Percentiles rank a stretch among this genome's conserved stretches.
Evolutionary conservation across 1,140 invertebrate species (phyloP).

Genomic region (Macrosteles quadrilineatus): DNA sequence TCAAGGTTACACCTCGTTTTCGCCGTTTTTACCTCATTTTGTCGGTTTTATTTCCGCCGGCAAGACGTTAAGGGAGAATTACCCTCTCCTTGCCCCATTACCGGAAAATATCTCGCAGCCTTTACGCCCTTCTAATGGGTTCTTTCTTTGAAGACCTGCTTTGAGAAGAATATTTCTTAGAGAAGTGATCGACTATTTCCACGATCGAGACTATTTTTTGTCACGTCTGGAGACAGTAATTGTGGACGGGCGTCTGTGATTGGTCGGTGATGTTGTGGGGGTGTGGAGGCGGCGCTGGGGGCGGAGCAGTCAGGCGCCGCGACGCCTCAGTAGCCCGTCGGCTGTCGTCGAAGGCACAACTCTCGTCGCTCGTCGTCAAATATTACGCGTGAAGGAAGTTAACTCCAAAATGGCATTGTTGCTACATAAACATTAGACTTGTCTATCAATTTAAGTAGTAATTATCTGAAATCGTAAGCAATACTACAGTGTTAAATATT

Average conservation of each 20-base stretch:
- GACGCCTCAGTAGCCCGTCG: constrained; percentile 16
- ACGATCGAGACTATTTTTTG: constrained; percentile 14
- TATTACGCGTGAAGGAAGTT: not conserved
- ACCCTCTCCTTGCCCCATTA: constrained; percentile 6
- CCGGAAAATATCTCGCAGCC: not conserved
- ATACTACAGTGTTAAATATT: no score
- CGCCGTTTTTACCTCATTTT: constrained; percentile 12
- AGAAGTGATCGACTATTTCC: constrained; percentile 14
- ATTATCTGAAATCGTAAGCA: no score
- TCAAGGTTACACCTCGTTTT: not conserved
- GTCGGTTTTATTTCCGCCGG: constrained; percentile 18
- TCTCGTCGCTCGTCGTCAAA: not conserved
- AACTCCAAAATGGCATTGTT: no score
- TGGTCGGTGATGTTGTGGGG: not conserved
- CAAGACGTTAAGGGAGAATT: constrained; percentile 22
- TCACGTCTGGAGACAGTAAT: not conserved
- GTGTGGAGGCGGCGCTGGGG: not conserved
- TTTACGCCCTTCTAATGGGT: not conserved
- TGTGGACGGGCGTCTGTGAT: not conserved
- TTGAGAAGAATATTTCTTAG: constrained; percentile 17
- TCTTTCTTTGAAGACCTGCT: constrained; percentile 14
- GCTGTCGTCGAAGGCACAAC: not conserved
- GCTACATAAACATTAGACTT: no score
- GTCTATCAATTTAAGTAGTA: no score
- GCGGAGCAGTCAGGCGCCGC: not conserved